Percentiles rank a stretch among this genome's conserved stretches.
These are phyloP conservation scores for Monopterus albus DNA, from an alignment of 2,113 vertebrate genomes.

Conservation along the genomic window DNA sequence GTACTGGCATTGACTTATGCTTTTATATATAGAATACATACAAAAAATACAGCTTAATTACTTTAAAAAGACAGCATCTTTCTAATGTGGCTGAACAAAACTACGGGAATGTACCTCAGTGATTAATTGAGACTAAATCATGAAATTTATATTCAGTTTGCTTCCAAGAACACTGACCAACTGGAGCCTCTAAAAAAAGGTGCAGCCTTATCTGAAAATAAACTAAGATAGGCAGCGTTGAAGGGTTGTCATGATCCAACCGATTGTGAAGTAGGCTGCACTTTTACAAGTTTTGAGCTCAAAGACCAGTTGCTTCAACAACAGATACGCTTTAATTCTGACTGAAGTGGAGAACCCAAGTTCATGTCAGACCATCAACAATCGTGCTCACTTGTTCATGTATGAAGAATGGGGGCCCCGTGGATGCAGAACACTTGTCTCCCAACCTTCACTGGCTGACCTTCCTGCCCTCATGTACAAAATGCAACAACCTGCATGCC, in stretches of 20 bases:
- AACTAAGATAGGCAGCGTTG: background rate
- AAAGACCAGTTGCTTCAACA: background rate
- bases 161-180: too few relatives aligned
- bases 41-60: constrained; percentile 34
- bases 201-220: background rate
- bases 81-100: background rate
- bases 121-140: background rate
- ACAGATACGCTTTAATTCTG: too few relatives aligned
- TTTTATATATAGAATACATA: constrained; percentile 13
- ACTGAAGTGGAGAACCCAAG: too few relatives aligned
- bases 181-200: background rate
- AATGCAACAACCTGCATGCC: constrained; percentile 46
- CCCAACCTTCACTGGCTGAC: constrained; percentile 47
- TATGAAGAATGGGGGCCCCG: constrained; percentile 57
- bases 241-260: background rate
- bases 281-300: background rate
- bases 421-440: constrained; percentile 59
- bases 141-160: too few relatives aligned
- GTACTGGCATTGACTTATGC: background rate
- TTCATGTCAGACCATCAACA: constrained; percentile 3
- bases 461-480: constrained; percentile 41
- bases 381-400: constrained; percentile 1
- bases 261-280: background rate
- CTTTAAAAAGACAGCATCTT: constrained; percentile 10
- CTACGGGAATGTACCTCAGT: too few relatives aligned